Evolutionary conservation across 2,113 vertebrate species (phyloP).

Genomic region (Cebus imitator): DNA sequence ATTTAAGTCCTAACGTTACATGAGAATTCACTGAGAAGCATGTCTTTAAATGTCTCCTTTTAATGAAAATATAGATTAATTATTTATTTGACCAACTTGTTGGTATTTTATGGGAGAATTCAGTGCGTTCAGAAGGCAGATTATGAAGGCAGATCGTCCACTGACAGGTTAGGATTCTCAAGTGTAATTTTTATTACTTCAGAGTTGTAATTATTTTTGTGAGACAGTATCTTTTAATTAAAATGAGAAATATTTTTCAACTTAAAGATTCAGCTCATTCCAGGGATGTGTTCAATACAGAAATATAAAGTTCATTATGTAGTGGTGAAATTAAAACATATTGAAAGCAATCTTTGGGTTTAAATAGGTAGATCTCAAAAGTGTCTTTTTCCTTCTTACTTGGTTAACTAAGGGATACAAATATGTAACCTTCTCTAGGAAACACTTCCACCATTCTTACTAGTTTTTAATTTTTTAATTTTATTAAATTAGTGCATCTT

Average conservation of each 20-base stretch:
- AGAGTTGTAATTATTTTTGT: slow-evolving; percentile 8
- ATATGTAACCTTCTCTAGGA: background rate
- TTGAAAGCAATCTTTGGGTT: background rate
- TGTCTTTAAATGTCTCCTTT: slow-evolving; percentile 8
- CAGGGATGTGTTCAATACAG: background rate
- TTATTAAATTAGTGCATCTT: background rate
- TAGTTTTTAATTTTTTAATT: background rate
- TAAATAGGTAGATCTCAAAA: background rate
- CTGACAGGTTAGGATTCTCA: background rate
- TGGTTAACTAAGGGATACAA: background rate
- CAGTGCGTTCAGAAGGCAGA: background rate
- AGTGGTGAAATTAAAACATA: background rate
- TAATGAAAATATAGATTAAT: background rate
- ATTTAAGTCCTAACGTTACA: background rate
- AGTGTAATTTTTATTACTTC: slow-evolving; percentile 32
- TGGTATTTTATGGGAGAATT: background rate
- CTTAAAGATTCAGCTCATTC: background rate
- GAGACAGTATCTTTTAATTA: background rate
- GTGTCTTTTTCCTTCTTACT: background rate
- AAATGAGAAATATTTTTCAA: slow-evolving; percentile 10
- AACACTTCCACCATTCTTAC: background rate
- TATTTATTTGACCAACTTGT: slow-evolving; percentile 10
- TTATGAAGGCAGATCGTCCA: background rate
- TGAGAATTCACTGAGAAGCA: slow-evolving; percentile 10
- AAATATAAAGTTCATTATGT: background rate